Conservation (phyloP, 2,888 invertebrate genomes). For the Philopedon plagiatum region DNA sequence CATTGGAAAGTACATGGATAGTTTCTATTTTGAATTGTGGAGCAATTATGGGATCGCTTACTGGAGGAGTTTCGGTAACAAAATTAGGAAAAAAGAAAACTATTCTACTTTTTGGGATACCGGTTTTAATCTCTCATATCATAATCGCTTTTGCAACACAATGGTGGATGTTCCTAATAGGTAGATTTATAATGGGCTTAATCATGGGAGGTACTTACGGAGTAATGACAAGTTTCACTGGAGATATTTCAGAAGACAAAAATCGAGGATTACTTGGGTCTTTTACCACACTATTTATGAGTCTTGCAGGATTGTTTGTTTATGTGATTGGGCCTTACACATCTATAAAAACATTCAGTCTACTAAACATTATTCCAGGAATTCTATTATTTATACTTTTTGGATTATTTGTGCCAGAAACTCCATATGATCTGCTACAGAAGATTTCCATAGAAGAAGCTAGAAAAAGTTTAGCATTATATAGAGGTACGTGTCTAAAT, state of each 20-base stretch:
- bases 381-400: slow-evolving; percentile 46
- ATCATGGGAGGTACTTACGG: slow-evolving; percentile 79
- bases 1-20: slow-evolving; percentile 54
- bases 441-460: slow-evolving; percentile 76
- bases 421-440: slow-evolving; percentile 52
- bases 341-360: slow-evolving; percentile 40
- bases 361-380: slow-evolving; percentile 45
- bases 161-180: slow-evolving; percentile 67
- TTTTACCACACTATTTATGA: slow-evolving; percentile 57
- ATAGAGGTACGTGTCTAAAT: too few relatives aligned
- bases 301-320: slow-evolving; percentile 47
- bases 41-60: slow-evolving; percentile 50
- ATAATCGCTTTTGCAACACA: slow-evolving; percentile 63
- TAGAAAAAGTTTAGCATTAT: slow-evolving; percentile 74
- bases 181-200: slow-evolving; percentile 74
- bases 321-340: slow-evolving; percentile 53
- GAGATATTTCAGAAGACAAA: slow-evolving; percentile 85
- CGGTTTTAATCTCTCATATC: slow-evolving; percentile 76
- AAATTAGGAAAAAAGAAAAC: slow-evolving; percentile 78
- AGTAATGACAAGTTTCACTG: slow-evolving; percentile 86
- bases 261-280: slow-evolving; percentile 80
- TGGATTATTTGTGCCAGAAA: slow-evolving; percentile 52
- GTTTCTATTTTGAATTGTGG: slow-evolving; percentile 53
- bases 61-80: slow-evolving; percentile 37
- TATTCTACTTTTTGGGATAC: slow-evolving; percentile 75